Base-by-base conservation (phyloP, 2,888 invertebrate species). In the Pogonocherus hispidulus region DNA sequence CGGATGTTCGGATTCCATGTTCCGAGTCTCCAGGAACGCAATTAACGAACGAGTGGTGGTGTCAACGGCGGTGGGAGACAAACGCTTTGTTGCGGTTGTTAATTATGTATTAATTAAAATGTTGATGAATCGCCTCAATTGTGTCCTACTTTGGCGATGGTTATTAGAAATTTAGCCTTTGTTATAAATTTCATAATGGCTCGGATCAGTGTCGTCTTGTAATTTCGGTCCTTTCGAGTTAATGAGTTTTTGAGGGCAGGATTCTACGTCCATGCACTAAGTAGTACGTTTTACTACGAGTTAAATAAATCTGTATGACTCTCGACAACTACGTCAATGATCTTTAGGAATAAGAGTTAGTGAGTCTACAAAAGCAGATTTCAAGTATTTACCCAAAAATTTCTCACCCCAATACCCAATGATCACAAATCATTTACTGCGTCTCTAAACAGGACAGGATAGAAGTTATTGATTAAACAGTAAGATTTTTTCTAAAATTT, bases 71-170 rank as follows among this genome's bases (percentile, higher is more conserved):
- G 41, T 14, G 55, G 59, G 79, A 80, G 81, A 82, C 82, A 82
- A 82, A 81, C 79, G 80, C 82, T 82, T 83, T 83, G 82, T 83
- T 81, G 81, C 81, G 80, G 81, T 81, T 82, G 82, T 83, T 83
- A 82, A 83, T 83, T 83, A 83, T 82, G 80, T 82, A 83, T 83
- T 83, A 83, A 83, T 83, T 83, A 83, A 83, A 83, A 83, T 83
- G 82, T 82, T 83, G 82, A 83, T 83, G 82, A 83, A 83, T 83
- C 82, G 81, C 81, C 80, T 79, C 80, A 77, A 82, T 81, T 82
- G 81, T 82, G 78, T 78, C 80, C 79, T 81, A 79, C 80, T 80
- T 79, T 78, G 77, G 76, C 73, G 78, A 77, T 78, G 80, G 80
- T 81, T 82, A 82, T 82, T 82, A 82, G 81, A 82, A 82, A 82